A percentile compares a stretch with the other conserved stretches of the same genome.
Conservation (phyloP, 2,888 invertebrate genomes). For the Horisme vitalbata region DNA sequence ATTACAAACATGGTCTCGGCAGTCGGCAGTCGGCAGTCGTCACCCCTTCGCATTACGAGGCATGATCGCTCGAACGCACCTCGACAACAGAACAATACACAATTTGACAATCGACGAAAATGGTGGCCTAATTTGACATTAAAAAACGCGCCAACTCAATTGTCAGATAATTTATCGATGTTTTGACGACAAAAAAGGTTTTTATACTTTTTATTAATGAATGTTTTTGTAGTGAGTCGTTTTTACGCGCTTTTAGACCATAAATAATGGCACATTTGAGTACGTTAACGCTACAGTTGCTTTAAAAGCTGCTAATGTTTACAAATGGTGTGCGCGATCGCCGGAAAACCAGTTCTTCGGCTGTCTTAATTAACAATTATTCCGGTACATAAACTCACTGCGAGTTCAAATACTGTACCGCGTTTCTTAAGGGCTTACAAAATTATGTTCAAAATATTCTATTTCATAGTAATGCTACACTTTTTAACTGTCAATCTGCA, state of each 20-base stretch:
- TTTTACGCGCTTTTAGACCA: slow-evolving; percentile 52
- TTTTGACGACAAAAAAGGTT: slow-evolving; percentile 60
- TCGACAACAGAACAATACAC: slow-evolving; percentile 56
- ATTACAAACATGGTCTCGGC: slow-evolving; percentile 33
- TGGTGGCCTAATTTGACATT: slow-evolving; percentile 79
- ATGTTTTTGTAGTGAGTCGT: slow-evolving; percentile 55
- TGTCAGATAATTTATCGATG: slow-evolving; percentile 78
- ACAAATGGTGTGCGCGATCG: slow-evolving; percentile 49
- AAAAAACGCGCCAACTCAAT: slow-evolving; percentile 76
- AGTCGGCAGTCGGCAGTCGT: slow-evolving; percentile 27
- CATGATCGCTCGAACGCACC: slow-evolving; percentile 64
- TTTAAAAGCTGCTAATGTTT: slow-evolving; percentile 60
- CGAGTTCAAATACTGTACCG: slow-evolving; percentile 1
- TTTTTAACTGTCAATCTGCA: no score
- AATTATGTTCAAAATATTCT: no score
- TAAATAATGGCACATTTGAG: slow-evolving; percentile 61
- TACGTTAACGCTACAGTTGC: slow-evolving; percentile 67
- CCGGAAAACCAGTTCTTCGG: slow-evolving; percentile 45
- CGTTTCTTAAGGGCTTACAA: no score
- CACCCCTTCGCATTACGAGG: slow-evolving; percentile 52
- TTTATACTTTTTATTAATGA: slow-evolving; percentile 64
- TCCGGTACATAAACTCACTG: slow-evolving; percentile 52
- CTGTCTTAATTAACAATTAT: slow-evolving; percentile 34
- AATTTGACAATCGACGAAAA: slow-evolving; percentile 62
- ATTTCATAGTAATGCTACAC: no score